Base-by-base conservation (phyloP, 23 tunicate genomes). In the Ciona savignyi region DNA sequence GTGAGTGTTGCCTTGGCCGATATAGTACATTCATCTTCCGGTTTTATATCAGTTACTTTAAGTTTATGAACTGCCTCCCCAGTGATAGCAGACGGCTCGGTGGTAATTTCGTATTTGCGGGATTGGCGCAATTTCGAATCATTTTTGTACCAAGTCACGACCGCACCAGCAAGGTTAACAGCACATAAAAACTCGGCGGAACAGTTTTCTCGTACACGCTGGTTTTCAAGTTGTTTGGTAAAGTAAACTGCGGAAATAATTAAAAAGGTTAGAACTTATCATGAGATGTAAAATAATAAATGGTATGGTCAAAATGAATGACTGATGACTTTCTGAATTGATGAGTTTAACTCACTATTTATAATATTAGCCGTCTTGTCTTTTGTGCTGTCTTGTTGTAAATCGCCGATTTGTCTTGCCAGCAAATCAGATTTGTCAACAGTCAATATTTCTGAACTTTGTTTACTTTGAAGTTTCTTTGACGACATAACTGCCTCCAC, bases 91-190 rank as follows among this genome's bases (percentile, higher is more conserved):
- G 70, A 62, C 6, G 80, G 69, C 34, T 73, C 42, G 70, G 60
- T 63, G 62, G 63, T 65, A 64, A 92, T 75, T 32, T 87, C 81
- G 66, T 78, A 80, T 70, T 92, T 92, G 33, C 67, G 42, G 21
- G 86, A 80, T 30, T 72, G 49, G 27, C 86, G 76, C 60, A 92
- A 32, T 68, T 92, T 85, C 65, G 77, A 32, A 34, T 93, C 92
- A 71, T 81, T 81, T 33, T 82, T 80, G 86, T 72, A 79, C 98
- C 98, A 92, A 2, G 83, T 84, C 30, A 85, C 98, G 0, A 31
- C 51, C 6, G 85, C 86, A 0, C 70, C 68, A 21, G 77, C 33
- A 11, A 33, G 73, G 34, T 86, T 82, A 23, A 88, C 87, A 23
- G 65, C 63, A 74, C 96, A 88, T 23, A 24, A 29, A 35, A 88